Evolutionary conservation across 2,797 vertebrate species (phyloP).

Genomic region (Chaunax sp.): DNA sequence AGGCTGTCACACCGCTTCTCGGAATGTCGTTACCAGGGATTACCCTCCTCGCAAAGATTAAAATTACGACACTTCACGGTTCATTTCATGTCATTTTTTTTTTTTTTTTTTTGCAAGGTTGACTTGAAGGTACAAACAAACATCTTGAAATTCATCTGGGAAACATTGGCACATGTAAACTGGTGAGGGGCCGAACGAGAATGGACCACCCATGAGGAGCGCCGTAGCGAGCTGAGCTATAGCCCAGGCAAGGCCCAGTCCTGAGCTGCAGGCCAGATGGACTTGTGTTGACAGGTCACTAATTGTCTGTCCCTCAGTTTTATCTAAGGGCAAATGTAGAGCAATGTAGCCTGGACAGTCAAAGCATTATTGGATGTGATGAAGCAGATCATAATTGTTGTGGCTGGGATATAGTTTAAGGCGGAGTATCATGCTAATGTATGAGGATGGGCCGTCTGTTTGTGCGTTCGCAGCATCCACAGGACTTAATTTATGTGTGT

Average conservation of each 20-base stretch:
- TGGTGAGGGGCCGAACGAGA: conserved; percentile 48
- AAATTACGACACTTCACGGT: conserved; percentile 46
- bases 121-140: conserved; percentile 62
- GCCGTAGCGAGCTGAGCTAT: conserved; percentile 22
- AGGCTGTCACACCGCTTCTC: conserved; percentile 13
- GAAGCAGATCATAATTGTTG: conserved; percentile 40
- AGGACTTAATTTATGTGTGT: conserved; percentile 23
- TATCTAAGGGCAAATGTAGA: conserved; percentile 56
- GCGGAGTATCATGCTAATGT: conserved; percentile 51
- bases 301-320: conserved; percentile 53
- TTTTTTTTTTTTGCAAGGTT: conserved; percentile 39
- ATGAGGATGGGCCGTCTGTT: conserved; percentile 26
- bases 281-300: conserved; percentile 58
- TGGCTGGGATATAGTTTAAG: conserved; percentile 51
- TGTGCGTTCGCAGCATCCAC: conserved; percentile 24
- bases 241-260: conserved; percentile 8
- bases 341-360: conserved; percentile 34
- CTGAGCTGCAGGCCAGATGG: conserved; percentile 59
- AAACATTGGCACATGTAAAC: conserved; percentile 56
- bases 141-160: conserved; percentile 51
- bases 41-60: conserved; percentile 45
- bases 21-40: conserved; percentile 40
- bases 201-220: conserved; percentile 59
- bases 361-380: conserved; percentile 54
- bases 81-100: conserved; percentile 39